These are phyloP conservation scores for Thymelicus acteon DNA, from an alignment of 2,888 invertebrate species.

Conservation along the genomic window DNA sequence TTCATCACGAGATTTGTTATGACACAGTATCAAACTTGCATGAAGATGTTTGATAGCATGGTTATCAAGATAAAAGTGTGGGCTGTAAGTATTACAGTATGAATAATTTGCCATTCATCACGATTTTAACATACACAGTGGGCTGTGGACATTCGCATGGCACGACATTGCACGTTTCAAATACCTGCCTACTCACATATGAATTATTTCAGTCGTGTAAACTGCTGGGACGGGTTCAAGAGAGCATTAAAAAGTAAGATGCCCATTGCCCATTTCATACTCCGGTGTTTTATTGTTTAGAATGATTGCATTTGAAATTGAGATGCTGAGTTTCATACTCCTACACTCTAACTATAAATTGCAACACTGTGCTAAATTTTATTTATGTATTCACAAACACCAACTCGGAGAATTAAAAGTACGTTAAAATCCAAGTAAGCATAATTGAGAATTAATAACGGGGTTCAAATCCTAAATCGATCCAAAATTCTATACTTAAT, in stretches of 20 bases:
- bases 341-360: too few relatives aligned
- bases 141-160: conserved; percentile 22
- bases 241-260: conserved; percentile 1
- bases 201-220: conserved; percentile 22
- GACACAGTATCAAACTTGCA: background rate
- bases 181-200: conserved; percentile 26
- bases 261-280: background rate
- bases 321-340: too few relatives aligned
- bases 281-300: background rate
- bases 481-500: too few relatives aligned
- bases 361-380: too few relatives aligned
- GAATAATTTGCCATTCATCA: conserved; percentile 33
- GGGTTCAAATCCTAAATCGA: too few relatives aligned
- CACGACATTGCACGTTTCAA: conserved; percentile 13
- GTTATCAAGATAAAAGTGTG: conserved; percentile 30
- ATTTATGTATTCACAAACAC: too few relatives aligned
- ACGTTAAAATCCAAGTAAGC: too few relatives aligned
- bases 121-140: conserved; percentile 35
- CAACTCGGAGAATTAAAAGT: too few relatives aligned
- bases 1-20: background rate
- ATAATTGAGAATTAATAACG: too few relatives aligned
- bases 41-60: conserved; percentile 23
- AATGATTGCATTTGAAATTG: background rate
- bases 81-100: conserved; percentile 17
- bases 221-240: background rate